Evolutionary conservation across 2,888 invertebrate species (phyloP).

Genomic region (Scelioninae gen. 2): DNA sequence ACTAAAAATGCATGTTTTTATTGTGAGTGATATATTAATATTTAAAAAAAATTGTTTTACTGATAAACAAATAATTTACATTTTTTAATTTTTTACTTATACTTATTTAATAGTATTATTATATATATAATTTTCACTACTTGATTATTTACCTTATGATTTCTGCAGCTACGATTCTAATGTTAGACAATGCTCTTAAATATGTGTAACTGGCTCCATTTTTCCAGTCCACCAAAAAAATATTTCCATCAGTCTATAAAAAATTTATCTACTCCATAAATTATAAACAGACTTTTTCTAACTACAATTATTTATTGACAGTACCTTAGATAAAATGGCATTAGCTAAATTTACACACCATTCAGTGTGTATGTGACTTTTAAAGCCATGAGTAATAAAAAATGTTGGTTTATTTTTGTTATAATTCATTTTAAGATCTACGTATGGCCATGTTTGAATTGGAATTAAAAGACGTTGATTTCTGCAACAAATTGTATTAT

Average conservation of each 20-base stretch:
- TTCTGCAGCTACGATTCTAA: conserved; percentile 70
- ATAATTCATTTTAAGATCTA: conserved; percentile 63
- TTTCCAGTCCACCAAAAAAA: conserved; percentile 74
- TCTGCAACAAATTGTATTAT: conserved; percentile 28
- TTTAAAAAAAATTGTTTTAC: too few relatives aligned
- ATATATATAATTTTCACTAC: too few relatives aligned
- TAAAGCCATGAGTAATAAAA: conserved; percentile 74
- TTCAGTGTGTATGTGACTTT: conserved; percentile 66
- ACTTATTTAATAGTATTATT: conserved; percentile 14
- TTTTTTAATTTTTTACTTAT: too few relatives aligned
- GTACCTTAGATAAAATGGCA: conserved; percentile 71
- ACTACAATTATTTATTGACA: not conserved
- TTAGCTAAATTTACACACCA: conserved; percentile 73
- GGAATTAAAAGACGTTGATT: conserved; percentile 34
- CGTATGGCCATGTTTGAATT: conserved; percentile 63
- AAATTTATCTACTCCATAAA: not conserved
- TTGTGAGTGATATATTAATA: too few relatives aligned
- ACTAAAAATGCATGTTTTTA: too few relatives aligned
- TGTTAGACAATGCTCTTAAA: conserved; percentile 63
- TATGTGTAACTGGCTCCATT: conserved; percentile 72
- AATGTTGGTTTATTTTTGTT: conserved; percentile 65
- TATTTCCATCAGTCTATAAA: conserved; percentile 72
- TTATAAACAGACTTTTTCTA: too few relatives aligned
- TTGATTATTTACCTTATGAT: conserved; percentile 68
- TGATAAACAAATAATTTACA: too few relatives aligned